Conservation (phyloP, 2,113 vertebrate genomes). For the Eudyptes chrysolophus region DNA sequence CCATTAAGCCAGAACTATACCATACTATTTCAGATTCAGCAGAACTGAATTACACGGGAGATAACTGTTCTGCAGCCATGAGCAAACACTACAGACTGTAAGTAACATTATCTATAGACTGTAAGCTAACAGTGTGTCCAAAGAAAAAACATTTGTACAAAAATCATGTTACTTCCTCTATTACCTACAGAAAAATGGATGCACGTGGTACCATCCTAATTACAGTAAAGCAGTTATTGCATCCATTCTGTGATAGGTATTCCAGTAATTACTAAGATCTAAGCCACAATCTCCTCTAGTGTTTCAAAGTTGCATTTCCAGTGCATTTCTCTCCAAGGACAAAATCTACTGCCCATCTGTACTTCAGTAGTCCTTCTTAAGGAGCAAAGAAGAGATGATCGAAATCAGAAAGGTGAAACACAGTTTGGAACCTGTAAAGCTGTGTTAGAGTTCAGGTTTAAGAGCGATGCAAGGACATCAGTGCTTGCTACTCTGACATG, state of each 20-base stretch:
- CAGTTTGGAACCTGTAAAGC: neutral
- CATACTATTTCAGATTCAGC: neutral
- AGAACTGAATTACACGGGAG: neutral
- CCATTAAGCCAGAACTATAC: neutral
- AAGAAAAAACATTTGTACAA: neutral
- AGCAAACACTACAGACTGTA: neutral
- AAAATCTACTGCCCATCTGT: neutral
- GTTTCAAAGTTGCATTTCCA: neutral
- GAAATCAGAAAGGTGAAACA: neutral
- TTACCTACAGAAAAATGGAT: neutral
- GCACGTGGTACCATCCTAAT: neutral
- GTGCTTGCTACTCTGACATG: accelerated
- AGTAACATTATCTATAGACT: neutral
- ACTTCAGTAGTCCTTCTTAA: neutral
- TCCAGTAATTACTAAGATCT: neutral
- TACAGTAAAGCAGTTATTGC: neutral
- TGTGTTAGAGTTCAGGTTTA: neutral
- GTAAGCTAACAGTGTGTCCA: neutral
- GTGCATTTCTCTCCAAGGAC: neutral
- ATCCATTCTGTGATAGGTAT: neutral
- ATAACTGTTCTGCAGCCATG: neutral
- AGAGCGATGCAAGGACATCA: accelerated
- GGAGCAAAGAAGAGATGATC: neutral
- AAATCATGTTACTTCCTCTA: neutral
- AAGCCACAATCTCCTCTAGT: neutral